Evolutionary conservation across 2,888 invertebrate genomes (phyloP), one percentile per base, ranked within the genome.

Genomic region (Fabriciana adippe): DNA sequence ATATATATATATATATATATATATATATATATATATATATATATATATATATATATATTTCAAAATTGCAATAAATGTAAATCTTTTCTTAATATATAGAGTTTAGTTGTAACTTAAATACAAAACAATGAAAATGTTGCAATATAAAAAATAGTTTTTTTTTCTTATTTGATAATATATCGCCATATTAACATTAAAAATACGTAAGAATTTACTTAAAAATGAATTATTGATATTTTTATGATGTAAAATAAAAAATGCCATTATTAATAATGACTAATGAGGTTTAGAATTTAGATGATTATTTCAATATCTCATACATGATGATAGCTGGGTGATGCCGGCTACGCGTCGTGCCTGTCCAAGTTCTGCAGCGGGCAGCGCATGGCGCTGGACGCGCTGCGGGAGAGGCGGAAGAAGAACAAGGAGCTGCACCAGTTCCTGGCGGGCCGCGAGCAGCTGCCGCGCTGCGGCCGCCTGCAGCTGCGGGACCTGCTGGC

Each of bases 331-430:
- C 90, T 94, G 62, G 98, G 98, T 1, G 96, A 97, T 70, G 86
- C 93, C 0, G 95, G 97, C 75, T 96, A 96, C 85, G 93, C 94
- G 67, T 94, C 95, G 0, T 97, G 97, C 62, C 79, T 93, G 21
- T 95, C 97, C 1, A 94, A 93, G 18, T 99, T 98, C 89, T 98
- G 98, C 84, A 95, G 97, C 76, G 95, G 96, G 16, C 99, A 99
- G 87, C 96, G 97, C 73, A 94, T 96, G 78, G 97, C 97, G 1
- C 90, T 98, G 64, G 97, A 98, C 74, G 93, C 95, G 4, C 93
- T 99, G 71, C 94, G 96, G 72, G 95, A 96, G 80, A 90, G 95
- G 8, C 93, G 97, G 55, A 95, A 96, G 76, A 96, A 97, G 86
- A 81, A 97, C 87, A 95, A 96, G 69, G 97, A 97, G 80, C 93